Evolutionary conservation across 1,140 invertebrate genomes (phyloP).

Genomic region (Ganaspis sp.): DNA sequence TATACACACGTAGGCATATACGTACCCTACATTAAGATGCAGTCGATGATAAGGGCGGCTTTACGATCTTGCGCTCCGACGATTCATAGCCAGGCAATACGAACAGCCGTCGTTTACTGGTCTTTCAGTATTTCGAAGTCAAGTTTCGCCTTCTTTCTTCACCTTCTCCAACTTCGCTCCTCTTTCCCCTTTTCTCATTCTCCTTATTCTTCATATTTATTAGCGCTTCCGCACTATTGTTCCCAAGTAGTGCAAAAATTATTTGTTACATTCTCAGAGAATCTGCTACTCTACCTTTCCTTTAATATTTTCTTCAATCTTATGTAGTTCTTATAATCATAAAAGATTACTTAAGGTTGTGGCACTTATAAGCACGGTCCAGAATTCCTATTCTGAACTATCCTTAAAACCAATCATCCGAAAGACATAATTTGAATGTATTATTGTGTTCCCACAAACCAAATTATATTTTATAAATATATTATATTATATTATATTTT

Average conservation of each 20-base stretch:
- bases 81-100: slow-evolving; percentile 74
- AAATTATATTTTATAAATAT: too few species aligned
- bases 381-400: too few species aligned
- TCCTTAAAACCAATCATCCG: too few species aligned
- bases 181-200: background rate
- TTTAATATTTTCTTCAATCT: background rate
- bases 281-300: background rate
- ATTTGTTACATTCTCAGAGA: background rate
- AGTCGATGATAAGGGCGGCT: slow-evolving; percentile 73
- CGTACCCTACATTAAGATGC: slow-evolving; percentile 73
- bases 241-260: background rate
- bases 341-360: too few species aligned
- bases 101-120: slow-evolving; percentile 69
- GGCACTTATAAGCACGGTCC: too few species aligned
- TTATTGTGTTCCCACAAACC: too few species aligned
- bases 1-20: slow-evolving; percentile 65
- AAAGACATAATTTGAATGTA: too few species aligned
- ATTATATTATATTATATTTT: too few species aligned
- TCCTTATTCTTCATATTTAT: slow-evolving; percentile 21
- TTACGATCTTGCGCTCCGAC: slow-evolving; percentile 76
- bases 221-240: slow-evolving; percentile 6
- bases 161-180: slow-evolving; percentile 30
- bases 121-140: slow-evolving; percentile 58
- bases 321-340: background rate
- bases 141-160: slow-evolving; percentile 8